A percentile compares a stretch with the other conserved stretches of the same genome.
These are phyloP conservation scores for Oreochromis grahami DNA, from an alignment of 2,797 vertebrate species.

Conservation along the genomic window DNA sequence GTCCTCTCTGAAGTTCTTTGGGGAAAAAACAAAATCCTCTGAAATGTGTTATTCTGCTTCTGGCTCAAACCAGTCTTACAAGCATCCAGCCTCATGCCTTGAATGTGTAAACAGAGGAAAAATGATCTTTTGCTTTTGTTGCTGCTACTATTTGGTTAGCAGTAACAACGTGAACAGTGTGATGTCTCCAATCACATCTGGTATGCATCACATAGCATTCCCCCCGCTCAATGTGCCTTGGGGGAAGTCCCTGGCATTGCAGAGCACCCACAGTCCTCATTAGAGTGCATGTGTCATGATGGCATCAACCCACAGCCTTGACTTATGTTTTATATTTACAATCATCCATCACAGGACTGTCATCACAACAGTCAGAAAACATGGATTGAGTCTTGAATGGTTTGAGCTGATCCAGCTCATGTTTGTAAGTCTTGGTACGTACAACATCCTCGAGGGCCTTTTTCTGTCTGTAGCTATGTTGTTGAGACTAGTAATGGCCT, in stretches of 20 bases:
- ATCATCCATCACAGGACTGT: conserved; percentile 63
- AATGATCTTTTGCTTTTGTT: conserved; percentile 57
- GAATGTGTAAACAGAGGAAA: conserved; percentile 61
- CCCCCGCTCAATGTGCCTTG: conserved; percentile 38
- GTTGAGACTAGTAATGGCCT: conserved; percentile 57
- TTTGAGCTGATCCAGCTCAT: conserved; percentile 29
- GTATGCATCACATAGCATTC: conserved; percentile 69
- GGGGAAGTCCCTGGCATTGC: conserved; percentile 52
- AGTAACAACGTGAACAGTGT: conserved; percentile 66
- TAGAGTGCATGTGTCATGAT: conserved; percentile 71
- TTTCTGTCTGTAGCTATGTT: conserved; percentile 52
- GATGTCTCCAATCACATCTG: conserved; percentile 73
- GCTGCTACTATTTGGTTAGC: conserved; percentile 62
- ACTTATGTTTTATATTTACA: conserved; percentile 72
- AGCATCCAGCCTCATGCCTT: conserved; percentile 48
- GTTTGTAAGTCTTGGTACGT: conserved; percentile 32
- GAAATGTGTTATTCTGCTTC: conserved; percentile 53
- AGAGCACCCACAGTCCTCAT: conserved; percentile 69
- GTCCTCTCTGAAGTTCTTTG: conserved; percentile 28
- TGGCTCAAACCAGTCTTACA: conserved; percentile 36
- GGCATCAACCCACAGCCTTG: conserved; percentile 65
- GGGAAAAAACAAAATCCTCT: conserved; percentile 11
- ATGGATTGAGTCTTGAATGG: conserved; percentile 43
- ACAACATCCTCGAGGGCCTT: conserved; percentile 35
- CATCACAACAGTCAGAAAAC: conserved; percentile 55